Evolutionary conservation across 1,140 invertebrate genomes (phyloP).

Genomic region (Neodiprion fabricii): DNA sequence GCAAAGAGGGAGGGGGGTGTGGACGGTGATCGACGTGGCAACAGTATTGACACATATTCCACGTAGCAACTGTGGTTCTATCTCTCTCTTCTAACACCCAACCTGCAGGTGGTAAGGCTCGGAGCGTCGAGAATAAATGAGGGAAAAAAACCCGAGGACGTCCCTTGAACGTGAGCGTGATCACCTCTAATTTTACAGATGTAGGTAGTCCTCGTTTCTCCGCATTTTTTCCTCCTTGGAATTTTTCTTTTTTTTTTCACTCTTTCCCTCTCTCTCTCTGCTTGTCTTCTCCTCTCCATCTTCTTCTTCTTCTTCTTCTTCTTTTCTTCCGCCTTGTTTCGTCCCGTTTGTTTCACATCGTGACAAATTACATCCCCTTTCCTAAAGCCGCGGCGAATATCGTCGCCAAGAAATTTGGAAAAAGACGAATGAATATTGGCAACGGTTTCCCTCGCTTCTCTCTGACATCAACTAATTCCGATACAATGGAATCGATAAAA

Average conservation of each 20-base stretch:
- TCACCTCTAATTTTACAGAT: constrained; percentile 5
- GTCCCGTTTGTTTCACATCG: no score
- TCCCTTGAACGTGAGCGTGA: constrained; percentile 9
- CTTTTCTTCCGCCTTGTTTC: no score
- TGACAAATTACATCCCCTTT: no score
- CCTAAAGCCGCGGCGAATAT: no score
- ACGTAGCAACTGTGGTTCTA: background rate
- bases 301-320: no score
- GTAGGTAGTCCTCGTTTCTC: constrained; percentile 16
- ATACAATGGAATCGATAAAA: no score
- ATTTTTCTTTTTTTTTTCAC: constrained; percentile 25
- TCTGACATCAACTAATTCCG: no score
- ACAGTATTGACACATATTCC: constrained; percentile 13
- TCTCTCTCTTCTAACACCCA: no score
- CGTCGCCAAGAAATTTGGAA: no score
- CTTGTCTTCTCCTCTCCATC: no score
- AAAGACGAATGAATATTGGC: no score
- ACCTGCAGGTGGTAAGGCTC: background rate
- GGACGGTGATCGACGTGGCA: background rate
- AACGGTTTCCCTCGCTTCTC: no score
- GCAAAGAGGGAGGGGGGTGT: background rate
- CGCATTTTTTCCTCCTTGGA: constrained; percentile 28
- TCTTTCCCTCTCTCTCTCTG: constrained; percentile 22
- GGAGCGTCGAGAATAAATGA: background rate
- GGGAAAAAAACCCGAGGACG: background rate